Evolutionary conservation across 2,113 vertebrate species (phyloP).

Genomic region (Mola mola): DNA sequence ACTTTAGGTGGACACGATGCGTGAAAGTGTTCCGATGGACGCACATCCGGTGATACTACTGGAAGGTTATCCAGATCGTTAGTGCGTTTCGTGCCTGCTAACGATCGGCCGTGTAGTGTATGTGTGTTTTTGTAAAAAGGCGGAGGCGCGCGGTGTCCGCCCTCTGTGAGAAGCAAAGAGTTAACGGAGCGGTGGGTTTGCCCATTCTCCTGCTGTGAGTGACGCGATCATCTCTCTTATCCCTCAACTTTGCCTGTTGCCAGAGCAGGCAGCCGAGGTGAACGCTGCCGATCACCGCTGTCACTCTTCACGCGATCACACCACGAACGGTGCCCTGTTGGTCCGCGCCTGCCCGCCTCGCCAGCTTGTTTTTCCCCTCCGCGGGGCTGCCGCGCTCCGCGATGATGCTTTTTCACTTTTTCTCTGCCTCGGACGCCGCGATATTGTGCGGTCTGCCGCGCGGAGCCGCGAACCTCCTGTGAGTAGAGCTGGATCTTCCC

Average conservation of each 20-base stretch:
- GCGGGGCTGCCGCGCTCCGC: constrained; percentile 23
- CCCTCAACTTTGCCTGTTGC: constrained; percentile 92
- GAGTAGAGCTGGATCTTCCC: constrained; percentile 84
- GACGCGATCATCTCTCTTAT: constrained; percentile 90
- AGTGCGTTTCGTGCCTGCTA: too few relatives aligned
- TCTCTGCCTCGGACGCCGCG: constrained; percentile 69
- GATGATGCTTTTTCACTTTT: constrained; percentile 71
- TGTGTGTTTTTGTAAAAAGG: too few relatives aligned
- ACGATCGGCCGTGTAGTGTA: too few relatives aligned
- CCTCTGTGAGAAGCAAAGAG: constrained; percentile 77
- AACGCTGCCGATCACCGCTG: constrained; percentile 64
- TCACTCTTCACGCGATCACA: constrained; percentile 47
- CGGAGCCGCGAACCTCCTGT: constrained; percentile 79
- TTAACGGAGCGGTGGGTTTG: constrained; percentile 83
- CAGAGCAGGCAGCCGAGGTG: constrained; percentile 82
- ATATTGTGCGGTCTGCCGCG: constrained; percentile 68
- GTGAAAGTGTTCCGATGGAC: too few relatives aligned
- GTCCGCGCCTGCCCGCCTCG: neutral
- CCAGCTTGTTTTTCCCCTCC: constrained; percentile 19
- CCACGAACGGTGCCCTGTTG: too few relatives aligned
- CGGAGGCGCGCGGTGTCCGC: constrained; percentile 59
- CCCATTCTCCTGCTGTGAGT: constrained; percentile 84
- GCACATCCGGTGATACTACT: too few relatives aligned
- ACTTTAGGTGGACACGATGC: too few relatives aligned
- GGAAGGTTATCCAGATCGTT: too few relatives aligned